Evolutionary conservation across 2,113 vertebrate species (phyloP).

Genomic region (Paracanthobrama guichenoti): DNA sequence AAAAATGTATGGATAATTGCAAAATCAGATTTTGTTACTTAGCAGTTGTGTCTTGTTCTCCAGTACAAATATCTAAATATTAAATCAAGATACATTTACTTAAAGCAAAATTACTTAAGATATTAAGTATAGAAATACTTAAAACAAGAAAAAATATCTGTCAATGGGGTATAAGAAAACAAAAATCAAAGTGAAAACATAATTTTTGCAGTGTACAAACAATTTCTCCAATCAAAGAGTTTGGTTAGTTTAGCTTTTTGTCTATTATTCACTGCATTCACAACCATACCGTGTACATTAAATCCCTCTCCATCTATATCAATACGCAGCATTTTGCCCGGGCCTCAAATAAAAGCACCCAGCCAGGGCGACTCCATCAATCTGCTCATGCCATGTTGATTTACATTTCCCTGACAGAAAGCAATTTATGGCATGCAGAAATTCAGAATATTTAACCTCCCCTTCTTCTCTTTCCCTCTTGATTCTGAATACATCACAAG

Average conservation of each 20-base stretch:
- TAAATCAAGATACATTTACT: no score
- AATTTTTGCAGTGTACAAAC: not conserved
- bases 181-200: no score
- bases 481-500: constrained; percentile 59
- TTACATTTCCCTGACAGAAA: constrained; percentile 72
- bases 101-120: no score
- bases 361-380: constrained; percentile 70
- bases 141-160: no score
- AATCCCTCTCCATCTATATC: constrained; percentile 46
- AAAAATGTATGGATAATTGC: not conserved
- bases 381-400: constrained; percentile 69
- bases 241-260: constrained; percentile 55
- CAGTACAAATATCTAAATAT: no score
- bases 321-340: constrained; percentile 53
- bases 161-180: no score
- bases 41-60: no score
- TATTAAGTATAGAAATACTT: no score
- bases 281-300: constrained; percentile 4
- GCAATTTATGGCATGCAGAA: constrained; percentile 70
- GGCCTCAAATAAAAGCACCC: constrained; percentile 66
- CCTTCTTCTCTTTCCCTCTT: constrained; percentile 42
- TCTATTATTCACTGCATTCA: constrained; percentile 43
- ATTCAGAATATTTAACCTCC: constrained; percentile 59
- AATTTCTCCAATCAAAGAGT: not conserved
- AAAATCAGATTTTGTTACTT: no score